Conservation (phyloP, 1,140 invertebrate species). For the Ruditapes philippinarum region DNA sequence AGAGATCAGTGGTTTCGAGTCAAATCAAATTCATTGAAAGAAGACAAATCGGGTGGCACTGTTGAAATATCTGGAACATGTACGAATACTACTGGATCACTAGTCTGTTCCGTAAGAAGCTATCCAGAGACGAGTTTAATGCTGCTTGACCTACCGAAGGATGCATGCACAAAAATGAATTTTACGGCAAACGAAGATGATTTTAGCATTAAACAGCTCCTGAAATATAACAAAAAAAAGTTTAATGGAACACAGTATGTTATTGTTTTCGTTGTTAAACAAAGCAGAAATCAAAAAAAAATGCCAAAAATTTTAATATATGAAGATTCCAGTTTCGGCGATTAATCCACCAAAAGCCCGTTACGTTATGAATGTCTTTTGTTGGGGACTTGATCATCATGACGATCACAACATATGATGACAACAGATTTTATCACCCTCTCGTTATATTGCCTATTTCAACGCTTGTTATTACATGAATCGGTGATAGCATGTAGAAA, state of each 20-base stretch:
- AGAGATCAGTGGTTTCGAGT: neutral
- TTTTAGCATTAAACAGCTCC: neutral
- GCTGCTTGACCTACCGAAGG: neutral
- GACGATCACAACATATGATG: neutral
- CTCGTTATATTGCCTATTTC: neutral
- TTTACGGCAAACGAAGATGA: neutral
- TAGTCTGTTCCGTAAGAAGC: neutral
- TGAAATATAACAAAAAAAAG: neutral
- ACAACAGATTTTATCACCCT: neutral
- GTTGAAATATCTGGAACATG: no score
- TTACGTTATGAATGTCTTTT: no score
- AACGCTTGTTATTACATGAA: no score
- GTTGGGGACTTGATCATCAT: neutral
- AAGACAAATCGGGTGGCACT: neutral
- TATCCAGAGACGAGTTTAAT: neutral
- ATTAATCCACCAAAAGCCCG: neutral
- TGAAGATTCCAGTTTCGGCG: neutral
- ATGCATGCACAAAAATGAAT: no score
- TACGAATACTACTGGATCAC: no score
- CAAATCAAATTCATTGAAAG: neutral
- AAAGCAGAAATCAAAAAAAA: neutral
- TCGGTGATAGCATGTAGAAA: neutral
- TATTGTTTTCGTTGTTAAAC: neutral
- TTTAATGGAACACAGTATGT: neutral
- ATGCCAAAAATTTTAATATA: neutral